phyloP scores from a whole-genome alignment of 2,888 invertebrate genomes.

The Epiblema foenella region DNA sequence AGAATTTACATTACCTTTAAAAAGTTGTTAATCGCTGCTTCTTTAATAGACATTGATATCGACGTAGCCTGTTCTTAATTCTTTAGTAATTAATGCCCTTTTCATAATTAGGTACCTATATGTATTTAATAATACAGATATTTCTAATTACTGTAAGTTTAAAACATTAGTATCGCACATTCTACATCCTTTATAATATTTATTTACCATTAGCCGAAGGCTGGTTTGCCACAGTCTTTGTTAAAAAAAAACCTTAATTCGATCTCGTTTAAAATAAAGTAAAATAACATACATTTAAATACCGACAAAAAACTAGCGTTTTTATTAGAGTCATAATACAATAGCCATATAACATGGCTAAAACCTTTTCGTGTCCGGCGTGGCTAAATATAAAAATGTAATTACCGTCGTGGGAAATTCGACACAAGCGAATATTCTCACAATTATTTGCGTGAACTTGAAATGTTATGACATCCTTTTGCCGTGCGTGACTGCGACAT shows the following conservation, averaged over 20 bases:
- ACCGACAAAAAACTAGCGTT: neutral
- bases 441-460: constrained; percentile 43
- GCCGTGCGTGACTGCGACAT: constrained; percentile 21
- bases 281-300: constrained; percentile 3
- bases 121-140: too few species aligned
- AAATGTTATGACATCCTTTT: constrained; percentile 37
- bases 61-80: too few species aligned
- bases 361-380: constrained; percentile 37
- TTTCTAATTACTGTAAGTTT: neutral
- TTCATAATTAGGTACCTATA: neutral
- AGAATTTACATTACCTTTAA: constrained; percentile 1
- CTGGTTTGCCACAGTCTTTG: too few species aligned
- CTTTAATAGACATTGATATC: neutral
- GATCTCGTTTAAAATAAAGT: neutral
- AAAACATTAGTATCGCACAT: too few species aligned
- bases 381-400: constrained; percentile 24
- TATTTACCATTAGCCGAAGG: too few species aligned
- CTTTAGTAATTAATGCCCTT: constrained; percentile 6
- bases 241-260: too few species aligned
- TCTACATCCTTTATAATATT: neutral
- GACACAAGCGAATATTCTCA: constrained; percentile 31
- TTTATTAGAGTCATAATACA: constrained; percentile 20
- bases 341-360: constrained; percentile 27
- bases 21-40: constrained; percentile 1
- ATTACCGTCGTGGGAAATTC: constrained; percentile 38